A percentile compares a stretch with the other conserved stretches of the same genome.
Evolutionary conservation across 2,113 vertebrate species (phyloP).

Genomic region (Microcebus tavaratra): DNA sequence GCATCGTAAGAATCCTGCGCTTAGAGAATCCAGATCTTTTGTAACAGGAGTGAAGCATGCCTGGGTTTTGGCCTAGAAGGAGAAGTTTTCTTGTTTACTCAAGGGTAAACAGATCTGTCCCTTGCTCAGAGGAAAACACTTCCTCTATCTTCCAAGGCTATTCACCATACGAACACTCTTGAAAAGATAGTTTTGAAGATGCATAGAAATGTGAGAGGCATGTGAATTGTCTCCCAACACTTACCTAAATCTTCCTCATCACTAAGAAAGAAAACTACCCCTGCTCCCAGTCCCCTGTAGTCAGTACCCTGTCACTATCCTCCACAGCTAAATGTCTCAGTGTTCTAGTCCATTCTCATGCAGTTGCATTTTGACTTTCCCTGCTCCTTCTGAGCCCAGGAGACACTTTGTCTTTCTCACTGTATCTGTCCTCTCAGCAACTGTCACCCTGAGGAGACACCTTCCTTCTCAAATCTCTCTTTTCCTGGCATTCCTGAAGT

Average conservation of each 20-base stretch:
- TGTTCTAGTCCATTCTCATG: not conserved
- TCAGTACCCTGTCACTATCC: too few species aligned
- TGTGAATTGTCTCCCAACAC: rapidly evolving
- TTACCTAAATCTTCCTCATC: not conserved
- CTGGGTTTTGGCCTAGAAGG: not conserved
- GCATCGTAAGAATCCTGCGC: not conserved
- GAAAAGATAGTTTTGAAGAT: not conserved
- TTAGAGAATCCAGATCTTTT: not conserved
- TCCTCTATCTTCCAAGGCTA: not conserved
- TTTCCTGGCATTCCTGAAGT: not conserved
- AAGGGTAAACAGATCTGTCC: not conserved
- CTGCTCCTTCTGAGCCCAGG: not conserved
- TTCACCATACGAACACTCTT: not conserved
- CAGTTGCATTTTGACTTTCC: not conserved
- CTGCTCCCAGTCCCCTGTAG: not conserved
- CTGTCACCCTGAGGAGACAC: not conserved
- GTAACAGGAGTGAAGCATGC: not conserved
- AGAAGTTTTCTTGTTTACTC: not conserved
- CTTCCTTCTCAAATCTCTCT: not conserved
- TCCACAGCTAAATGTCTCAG: not conserved
- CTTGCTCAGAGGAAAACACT: not conserved
- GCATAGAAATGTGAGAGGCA: not conserved
- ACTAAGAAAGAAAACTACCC: not conserved
- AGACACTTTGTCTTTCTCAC: not conserved
- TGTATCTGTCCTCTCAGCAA: not conserved